Percentiles rank a stretch among this genome's conserved stretches.
Conservation (phyloP, 2,797 vertebrate species). For the Sarcophilus harrisii region DNA sequence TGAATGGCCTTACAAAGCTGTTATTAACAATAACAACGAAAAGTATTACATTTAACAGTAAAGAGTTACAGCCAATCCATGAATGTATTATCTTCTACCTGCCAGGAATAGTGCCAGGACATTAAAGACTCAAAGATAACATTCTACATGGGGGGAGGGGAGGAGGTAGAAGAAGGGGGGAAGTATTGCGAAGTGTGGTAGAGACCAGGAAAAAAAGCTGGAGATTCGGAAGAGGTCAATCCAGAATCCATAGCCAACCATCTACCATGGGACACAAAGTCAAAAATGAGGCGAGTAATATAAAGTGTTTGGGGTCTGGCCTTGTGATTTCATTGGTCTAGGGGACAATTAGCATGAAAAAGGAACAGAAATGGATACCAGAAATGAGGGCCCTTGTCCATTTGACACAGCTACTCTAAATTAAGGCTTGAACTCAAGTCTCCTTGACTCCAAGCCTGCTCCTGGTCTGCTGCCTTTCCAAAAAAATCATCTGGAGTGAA, state of each 20-base stretch:
- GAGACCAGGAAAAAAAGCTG: background rate
- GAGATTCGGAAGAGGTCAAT: background rate
- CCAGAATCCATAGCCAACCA: too few species aligned
- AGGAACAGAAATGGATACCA: background rate
- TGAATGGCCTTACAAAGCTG: slow-evolving; percentile 42
- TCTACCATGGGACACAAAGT: background rate
- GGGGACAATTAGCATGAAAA: background rate
- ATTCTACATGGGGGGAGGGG: background rate
- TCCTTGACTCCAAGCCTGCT: background rate
- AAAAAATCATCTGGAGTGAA: background rate
- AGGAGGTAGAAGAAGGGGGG: too few species aligned
- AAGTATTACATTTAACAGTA: background rate
- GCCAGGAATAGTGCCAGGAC: background rate
- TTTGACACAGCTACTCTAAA: background rate
- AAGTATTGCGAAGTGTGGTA: background rate
- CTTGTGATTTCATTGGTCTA: background rate
- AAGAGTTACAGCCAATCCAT: background rate
- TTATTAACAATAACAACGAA: slow-evolving; percentile 41
- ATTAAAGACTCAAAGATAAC: background rate
- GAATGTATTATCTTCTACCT: background rate
- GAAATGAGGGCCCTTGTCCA: background rate
- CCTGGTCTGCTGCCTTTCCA: background rate
- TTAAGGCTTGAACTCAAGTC: background rate
- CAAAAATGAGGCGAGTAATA: background rate
- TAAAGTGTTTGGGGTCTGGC: background rate